Evolutionary conservation across 2,113 vertebrate species (phyloP).

Genomic region (Eonycteris spelaea): DNA sequence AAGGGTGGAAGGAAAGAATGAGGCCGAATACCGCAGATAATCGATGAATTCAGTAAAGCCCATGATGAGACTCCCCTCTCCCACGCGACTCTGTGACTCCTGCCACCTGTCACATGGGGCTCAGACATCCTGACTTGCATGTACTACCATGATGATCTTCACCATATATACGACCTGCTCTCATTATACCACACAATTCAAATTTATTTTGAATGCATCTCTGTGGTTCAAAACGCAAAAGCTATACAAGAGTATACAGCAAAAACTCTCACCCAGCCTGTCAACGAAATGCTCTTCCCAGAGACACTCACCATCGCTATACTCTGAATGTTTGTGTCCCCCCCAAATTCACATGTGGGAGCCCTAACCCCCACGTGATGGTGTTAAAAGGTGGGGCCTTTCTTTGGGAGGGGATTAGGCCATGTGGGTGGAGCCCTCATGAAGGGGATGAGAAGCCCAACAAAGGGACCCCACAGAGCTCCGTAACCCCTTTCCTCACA

Average conservation of each 20-base stretch:
- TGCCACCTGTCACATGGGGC: accelerated
- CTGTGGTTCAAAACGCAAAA: not conserved
- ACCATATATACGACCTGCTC: not conserved
- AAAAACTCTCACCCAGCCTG: not conserved
- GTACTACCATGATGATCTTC: accelerated
- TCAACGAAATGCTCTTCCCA: not conserved
- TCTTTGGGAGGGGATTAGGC: not conserved
- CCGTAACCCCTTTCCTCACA: no score
- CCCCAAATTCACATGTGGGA: not conserved
- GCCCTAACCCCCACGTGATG: not conserved
- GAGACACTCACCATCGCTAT: not conserved
- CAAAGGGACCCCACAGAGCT: not conserved
- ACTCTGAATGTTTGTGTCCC: not conserved
- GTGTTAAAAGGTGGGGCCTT: not conserved
- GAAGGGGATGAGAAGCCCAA: not conserved
- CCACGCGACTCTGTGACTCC: no score
- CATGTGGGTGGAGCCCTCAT: not conserved
- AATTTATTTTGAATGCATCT: not conserved
- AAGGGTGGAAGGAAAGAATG: not conserved
- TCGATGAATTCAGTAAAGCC: not conserved
- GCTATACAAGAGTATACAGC: not conserved
- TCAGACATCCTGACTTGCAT: not conserved
- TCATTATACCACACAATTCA: not conserved
- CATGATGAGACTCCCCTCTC: not conserved
- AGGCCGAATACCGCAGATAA: not conserved